Percentiles rank a stretch among this genome's conserved stretches.
phyloP scores from a whole-genome alignment of 1,140 invertebrate genomes.

The Habropoda laboriosa region DNA sequence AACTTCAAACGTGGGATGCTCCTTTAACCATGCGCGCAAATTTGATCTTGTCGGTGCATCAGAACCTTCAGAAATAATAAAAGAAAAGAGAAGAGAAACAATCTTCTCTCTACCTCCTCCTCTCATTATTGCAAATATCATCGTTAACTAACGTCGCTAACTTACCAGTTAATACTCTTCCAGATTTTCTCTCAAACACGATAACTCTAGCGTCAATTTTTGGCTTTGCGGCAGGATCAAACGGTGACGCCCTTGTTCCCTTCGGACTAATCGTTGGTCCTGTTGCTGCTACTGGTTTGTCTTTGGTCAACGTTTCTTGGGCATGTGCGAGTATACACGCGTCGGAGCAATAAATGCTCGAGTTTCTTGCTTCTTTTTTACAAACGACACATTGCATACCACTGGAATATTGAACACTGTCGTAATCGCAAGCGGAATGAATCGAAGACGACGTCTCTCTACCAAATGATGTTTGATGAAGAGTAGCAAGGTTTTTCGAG shows the following conservation, averaged over 20 bases:
- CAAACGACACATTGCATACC: conserved; percentile 87
- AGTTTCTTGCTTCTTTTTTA: conserved; percentile 86
- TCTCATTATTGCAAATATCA: neutral
- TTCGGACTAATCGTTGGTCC: conserved; percentile 55
- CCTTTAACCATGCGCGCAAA: conserved; percentile 91
- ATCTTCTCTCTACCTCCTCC: neutral
- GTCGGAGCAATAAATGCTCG: conserved; percentile 93
- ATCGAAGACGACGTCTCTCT: conserved; percentile 30
- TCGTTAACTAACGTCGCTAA: conserved; percentile 15
- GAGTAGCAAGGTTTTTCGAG: neutral
- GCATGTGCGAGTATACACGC: conserved; percentile 93
- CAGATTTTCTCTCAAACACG: conserved; percentile 90
- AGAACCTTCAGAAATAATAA: conserved; percentile 80
- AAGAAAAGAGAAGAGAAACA: neutral
- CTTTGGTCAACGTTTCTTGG: conserved; percentile 85
- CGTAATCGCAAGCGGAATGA: conserved; percentile 14
- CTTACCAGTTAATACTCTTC: conserved; percentile 86
- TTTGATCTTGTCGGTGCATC: conserved; percentile 90
- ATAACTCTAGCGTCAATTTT: conserved; percentile 84
- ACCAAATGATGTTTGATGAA: neutral
- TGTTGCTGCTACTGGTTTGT: conserved; percentile 69
- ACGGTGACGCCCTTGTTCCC: conserved; percentile 68
- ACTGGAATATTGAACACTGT: conserved; percentile 51
- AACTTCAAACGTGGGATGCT: conserved; percentile 93
- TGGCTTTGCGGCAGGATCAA: conserved; percentile 66